Evolutionary conservation across 2,113 vertebrate species (phyloP), one percentile per base, ranked within the genome.

Genomic region (Dryoscopus gambensis): DNA sequence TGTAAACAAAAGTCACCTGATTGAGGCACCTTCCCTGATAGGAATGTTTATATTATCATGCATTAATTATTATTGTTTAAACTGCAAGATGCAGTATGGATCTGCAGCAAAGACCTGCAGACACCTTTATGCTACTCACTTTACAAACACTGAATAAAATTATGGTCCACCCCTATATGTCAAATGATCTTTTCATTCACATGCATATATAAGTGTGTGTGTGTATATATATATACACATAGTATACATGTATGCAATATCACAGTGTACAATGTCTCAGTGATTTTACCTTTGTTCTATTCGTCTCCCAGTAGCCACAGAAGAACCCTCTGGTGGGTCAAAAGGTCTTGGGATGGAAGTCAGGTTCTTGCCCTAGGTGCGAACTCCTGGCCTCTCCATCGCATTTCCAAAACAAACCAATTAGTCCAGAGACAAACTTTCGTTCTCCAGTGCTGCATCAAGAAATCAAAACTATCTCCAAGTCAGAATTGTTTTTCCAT

Each of bases 401-500:
- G 25, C 21, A 15, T 22, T 89, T 78, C 33, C 30, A 47, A 16
- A 42, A 67, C 6, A 84, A 67, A 53, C 4, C 37, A 63, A 2
- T 3, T 9, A 5, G 8, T 21, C 46, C 44, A 31, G 52, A 55
- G 15, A 17, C 16, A 35, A 68, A 3, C 9, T 7, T 52, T 46
- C 0, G 0, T 20, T 87, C 3, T 1, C 19, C 62, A 28, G 7
- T 14, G 15, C 33, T 76, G 53, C 20, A 30, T 24, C 15, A 11
- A 47, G 60, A 80, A 89, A 53, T 25, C 10, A 28, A 60, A 15
- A 10, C 53, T 78, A 37, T 31, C 20, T 63, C 15, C 56, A 28
- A 15, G 25, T 14, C 0, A 2, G 40, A 76, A 77, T n/a, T 52
- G 5, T 11, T 83, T 74, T 55, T 81, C 31, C 27, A 19, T 10